phyloP scores from a whole-genome alignment of 2,888 invertebrate species.

The Bembecia ichneumoniformis region DNA sequence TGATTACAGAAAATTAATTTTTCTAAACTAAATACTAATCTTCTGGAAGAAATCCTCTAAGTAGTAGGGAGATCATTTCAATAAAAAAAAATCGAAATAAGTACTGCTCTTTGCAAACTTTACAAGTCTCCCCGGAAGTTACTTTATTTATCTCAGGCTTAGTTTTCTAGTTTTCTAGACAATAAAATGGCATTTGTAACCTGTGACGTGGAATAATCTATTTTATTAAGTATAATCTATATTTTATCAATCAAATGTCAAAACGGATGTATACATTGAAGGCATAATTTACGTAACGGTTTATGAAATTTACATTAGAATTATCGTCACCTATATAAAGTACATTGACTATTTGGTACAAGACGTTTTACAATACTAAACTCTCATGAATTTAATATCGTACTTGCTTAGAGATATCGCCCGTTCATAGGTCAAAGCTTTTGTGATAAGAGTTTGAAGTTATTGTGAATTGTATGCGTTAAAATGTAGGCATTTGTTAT shows the following conservation, averaged over 20 bases:
- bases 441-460: conserved; percentile 36
- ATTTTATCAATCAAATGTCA: neutral
- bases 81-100: too few relatives aligned
- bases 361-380: conserved; percentile 32
- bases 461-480: conserved; percentile 12
- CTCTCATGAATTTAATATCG: conserved; percentile 46
- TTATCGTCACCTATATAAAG: conserved; percentile 19
- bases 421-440: conserved; percentile 42
- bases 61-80: too few relatives aligned
- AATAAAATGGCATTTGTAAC: too few relatives aligned
- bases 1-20: too few relatives aligned
- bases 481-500: neutral
- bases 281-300: neutral
- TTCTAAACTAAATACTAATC: too few relatives aligned
- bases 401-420: conserved; percentile 43
- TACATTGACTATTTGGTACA: conserved; percentile 1
- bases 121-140: too few relatives aligned
- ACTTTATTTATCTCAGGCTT: too few relatives aligned
- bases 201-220: too few relatives aligned
- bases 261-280: neutral
- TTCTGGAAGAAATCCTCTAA: too few relatives aligned
- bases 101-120: too few relatives aligned
- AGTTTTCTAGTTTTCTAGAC: too few relatives aligned
- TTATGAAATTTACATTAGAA: conserved; percentile 21
- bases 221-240: too few relatives aligned